These are phyloP conservation scores for Drosophila meridiana DNA, from an alignment of 2,888 invertebrate genomes.

Conservation along the genomic window DNA sequence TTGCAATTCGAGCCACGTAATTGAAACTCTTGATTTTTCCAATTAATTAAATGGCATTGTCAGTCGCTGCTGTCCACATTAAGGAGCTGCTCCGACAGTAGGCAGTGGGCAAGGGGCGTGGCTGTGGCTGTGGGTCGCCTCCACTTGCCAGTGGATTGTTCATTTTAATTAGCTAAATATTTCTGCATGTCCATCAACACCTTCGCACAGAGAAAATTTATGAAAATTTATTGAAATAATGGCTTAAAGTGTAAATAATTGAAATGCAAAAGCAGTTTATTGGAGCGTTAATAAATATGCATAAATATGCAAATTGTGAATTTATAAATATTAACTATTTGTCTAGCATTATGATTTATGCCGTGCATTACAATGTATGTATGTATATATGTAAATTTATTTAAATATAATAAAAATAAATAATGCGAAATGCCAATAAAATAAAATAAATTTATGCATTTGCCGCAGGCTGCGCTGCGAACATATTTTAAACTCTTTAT, in stretches of 20 bases:
- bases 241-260: conserved; percentile 36
- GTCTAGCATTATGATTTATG: conserved; percentile 62
- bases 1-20: conserved; percentile 63
- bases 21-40: conserved; percentile 70
- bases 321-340: conserved; percentile 67
- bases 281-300: conserved; percentile 45
- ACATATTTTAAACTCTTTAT: conserved; percentile 65
- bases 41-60: conserved; percentile 71
- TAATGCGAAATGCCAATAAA: conserved; percentile 21
- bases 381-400: background rate
- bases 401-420: conserved; percentile 9
- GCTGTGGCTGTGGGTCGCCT: conserved; percentile 12
- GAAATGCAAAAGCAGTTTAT: conserved; percentile 18
- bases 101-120: background rate
- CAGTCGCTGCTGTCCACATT: conserved; percentile 26
- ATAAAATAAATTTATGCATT: conserved; percentile 35
- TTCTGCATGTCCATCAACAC: conserved; percentile 23
- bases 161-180: conserved; percentile 60
- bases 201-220: conserved; percentile 22
- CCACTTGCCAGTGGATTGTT: conserved; percentile 29
- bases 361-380: conserved; percentile 7
- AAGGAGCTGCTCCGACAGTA: conserved; percentile 5
- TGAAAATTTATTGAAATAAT: conserved; percentile 29
- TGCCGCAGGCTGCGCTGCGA: background rate
- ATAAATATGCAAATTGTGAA: conserved; percentile 68